Evolutionary conservation across 1,140 invertebrate genomes (phyloP), one percentile per base, ranked within the genome.

Genomic region (Orius insidiosus): DNA sequence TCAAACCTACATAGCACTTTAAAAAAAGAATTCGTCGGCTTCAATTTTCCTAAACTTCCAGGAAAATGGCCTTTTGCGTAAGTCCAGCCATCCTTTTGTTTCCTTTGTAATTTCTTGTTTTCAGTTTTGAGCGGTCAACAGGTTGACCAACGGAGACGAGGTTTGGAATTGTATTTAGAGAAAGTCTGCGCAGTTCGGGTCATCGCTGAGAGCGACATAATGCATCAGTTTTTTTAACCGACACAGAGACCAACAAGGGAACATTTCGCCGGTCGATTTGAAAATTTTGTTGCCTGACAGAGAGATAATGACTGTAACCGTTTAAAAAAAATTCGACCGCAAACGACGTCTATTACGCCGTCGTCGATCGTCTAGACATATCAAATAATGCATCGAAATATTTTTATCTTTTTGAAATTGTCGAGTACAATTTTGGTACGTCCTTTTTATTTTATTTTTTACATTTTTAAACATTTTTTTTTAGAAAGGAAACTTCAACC

Each of bases 351-450:
- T 97, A 89, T 67, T 71, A 80, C 48, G 78, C 80, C 2, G 78
- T 95, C n/a, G 78, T 86, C 46, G 76, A 84, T 45, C 87, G 89
- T 65, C 81, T 95, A 41, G 75, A 76, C 16, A 66, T 96, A 48
- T 75, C 76, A 31, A 74, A 78, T 45, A 77, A 83, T 49, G 77
- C 83, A 39, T 76, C 86, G 31, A 78, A 81, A 58, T 93, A 86
- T 67, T 98, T 97, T 71, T 93, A 94, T 58, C 69, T 98, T 19
- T 98, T 97, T 69, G 94, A 98, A 71, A 96, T 95, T 56, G 87
- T 98, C 39, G 92, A 95, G 59, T 90, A 92, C 60, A 88, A 88
- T 66, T 94, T 94, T 64, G 85, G 84, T 87, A 61, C n/a, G n/a
- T n/a, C n/a, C n/a, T n/a, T n/a, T n/a, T 24, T 24, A 24, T 4